A percentile compares a stretch with the other conserved stretches of the same genome.
phyloP scores from a whole-genome alignment of 2,113 vertebrate species.

The Heliornis fulica region DNA sequence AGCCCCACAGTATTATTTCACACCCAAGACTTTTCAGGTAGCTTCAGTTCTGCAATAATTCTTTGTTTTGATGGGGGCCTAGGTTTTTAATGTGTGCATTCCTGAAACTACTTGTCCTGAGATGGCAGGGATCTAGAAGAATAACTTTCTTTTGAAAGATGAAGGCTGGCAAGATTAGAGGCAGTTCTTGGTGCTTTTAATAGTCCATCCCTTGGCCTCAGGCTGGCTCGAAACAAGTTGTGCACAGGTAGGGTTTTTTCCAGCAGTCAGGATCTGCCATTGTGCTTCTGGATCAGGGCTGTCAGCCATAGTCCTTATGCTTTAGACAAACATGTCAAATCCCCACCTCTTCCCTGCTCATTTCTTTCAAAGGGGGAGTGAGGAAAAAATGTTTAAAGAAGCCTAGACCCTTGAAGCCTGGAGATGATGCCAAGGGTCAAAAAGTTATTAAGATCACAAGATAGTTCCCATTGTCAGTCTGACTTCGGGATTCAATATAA shows the following conservation, averaged over 20 bases:
- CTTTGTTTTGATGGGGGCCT: neutral
- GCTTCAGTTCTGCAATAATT: neutral
- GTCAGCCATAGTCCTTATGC: neutral
- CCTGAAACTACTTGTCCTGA: neutral
- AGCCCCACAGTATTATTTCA: accelerated
- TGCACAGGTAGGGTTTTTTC: neutral
- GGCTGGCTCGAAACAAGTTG: neutral
- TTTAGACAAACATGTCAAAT: neutral
- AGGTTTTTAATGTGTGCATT: neutral
- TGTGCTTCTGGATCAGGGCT: neutral
- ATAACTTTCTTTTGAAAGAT: neutral
- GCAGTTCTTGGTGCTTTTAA: neutral
- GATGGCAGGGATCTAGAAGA: neutral
- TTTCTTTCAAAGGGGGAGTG: neutral
- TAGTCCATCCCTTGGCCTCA: neutral
- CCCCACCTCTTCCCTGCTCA: neutral
- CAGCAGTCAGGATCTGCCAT: neutral
- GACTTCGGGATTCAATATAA: neutral
- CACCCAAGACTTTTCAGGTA: neutral
- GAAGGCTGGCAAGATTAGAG: neutral
- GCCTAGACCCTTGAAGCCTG: neutral
- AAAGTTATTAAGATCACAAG: neutral
- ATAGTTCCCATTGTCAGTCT: neutral
- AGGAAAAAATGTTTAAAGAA: neutral
- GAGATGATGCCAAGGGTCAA: neutral